Base-by-base conservation (phyloP, 2,888 invertebrate species). In the Desoria tigrina region DNA sequence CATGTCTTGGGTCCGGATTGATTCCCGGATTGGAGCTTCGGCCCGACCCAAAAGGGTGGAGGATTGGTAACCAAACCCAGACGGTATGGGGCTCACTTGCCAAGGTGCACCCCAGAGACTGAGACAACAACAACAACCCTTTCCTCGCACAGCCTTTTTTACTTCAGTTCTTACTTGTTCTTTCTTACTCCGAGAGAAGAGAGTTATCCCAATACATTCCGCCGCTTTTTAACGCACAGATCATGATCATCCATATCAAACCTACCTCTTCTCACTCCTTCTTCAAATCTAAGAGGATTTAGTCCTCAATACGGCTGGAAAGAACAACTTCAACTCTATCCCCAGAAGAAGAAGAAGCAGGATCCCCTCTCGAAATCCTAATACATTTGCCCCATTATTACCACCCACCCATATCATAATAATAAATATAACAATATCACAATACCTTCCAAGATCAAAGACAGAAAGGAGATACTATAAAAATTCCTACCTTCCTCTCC, bases 61-160 rank as follows among this genome's bases (percentile, higher is more conserved):
- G 71, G 72, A 74, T 74, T 72, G 71, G 65, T 73, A 74, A 73
- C 72, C 73, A 72, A 72, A 76, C 74, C 76, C 74, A 76, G 72
- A 72, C 62, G 63, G 71, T 23, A 57, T n/a, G 42, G n/a, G 39
- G 42, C 32, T 23, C 37, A 57, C 55, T 37, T 55, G 14, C 24
- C 14, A 57, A 61, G 53, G 51, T 51, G 51, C 39, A 61, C 51
- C 53, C 54, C 53, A 53, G 54, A 42, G 42, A 39, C n/a, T 16
- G 42, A 53, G 28, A 50, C 42, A 32, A 49, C 56, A 62, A 39
- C 55, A 61, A 42, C 54, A 61, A 50, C 61, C 42, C 58, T 42
- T 27, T 58, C 58, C 11, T 2, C 32, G 49, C 61, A 61, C 49
- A 58, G n/a, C 28, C 58, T 57, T 14, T 42, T 32, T 14, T 32